phyloP scores from a whole-genome alignment of 2,797 vertebrate species.

The Muscicapa striata region DNA sequence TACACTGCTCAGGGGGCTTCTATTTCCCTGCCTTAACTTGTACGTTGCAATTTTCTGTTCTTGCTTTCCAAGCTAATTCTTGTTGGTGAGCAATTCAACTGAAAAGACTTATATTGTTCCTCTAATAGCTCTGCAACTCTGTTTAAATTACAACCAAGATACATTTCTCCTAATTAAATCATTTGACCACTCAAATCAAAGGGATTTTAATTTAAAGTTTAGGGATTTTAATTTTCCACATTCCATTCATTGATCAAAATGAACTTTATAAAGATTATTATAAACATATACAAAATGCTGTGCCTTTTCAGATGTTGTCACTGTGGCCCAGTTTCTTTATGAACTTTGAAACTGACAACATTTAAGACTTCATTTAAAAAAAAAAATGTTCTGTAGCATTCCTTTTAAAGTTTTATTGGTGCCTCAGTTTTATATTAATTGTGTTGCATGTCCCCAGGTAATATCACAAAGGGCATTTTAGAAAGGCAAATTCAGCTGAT shows the following conservation, averaged over 20 bases:
- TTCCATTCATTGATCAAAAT: neutral
- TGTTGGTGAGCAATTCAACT: neutral
- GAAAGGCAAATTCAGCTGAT: constrained; percentile 62
- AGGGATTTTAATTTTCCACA: neutral
- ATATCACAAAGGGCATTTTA: constrained; percentile 43
- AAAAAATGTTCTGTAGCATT: neutral
- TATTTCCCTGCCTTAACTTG: neutral
- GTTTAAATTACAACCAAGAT: neutral
- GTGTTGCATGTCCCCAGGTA: neutral
- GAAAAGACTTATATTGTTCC: neutral
- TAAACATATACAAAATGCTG: neutral
- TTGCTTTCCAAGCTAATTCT: neutral
- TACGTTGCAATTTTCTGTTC: neutral
- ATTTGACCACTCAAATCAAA: neutral
- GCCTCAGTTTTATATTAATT: constrained; percentile 23
- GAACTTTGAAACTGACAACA: neutral
- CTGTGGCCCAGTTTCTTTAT: neutral
- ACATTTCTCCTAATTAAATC: neutral
- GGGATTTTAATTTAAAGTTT: neutral
- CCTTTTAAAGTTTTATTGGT: constrained; percentile 19
- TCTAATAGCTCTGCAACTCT: neutral
- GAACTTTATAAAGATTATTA: neutral
- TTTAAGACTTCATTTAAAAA: constrained; percentile 15
- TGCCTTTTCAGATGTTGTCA: neutral
- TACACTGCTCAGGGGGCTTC: neutral